Percentiles rank a stretch among this genome's conserved stretches.
These are phyloP conservation scores for Globodera rostochiensis DNA, from an alignment of 1,140 invertebrate genomes.

Conservation along the genomic window DNA sequence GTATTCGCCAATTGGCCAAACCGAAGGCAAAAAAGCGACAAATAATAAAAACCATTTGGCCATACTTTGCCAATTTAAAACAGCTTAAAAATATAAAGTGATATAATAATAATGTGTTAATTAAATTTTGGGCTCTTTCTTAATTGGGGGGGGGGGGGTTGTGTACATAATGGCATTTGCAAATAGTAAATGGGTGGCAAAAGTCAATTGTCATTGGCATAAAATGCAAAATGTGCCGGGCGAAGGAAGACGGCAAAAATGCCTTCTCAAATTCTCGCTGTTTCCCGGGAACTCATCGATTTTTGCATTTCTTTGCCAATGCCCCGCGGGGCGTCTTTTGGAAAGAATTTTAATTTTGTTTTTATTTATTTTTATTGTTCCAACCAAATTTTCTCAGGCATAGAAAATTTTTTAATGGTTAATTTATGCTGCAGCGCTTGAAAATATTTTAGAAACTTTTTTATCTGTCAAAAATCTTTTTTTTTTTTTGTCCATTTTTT, in stretches of 20 bases:
- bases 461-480: too few species aligned
- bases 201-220: background rate
- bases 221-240: background rate
- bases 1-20: conserved; percentile 6
- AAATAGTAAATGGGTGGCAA: background rate
- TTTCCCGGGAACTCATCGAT: background rate
- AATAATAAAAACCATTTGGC: conserved; percentile 2
- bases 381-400: too few species aligned
- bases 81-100: background rate
- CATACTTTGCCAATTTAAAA: background rate
- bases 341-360: too few species aligned
- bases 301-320: background rate
- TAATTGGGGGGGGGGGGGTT: background rate
- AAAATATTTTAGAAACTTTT: too few species aligned
- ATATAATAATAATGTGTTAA: background rate
- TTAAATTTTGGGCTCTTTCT: background rate
- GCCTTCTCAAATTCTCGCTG: background rate
- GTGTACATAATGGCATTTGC: background rate
- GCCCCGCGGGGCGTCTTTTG: too few species aligned
- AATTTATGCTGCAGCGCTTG: too few species aligned
- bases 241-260: background rate
- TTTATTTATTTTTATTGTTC: too few species aligned
- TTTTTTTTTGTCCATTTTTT: too few species aligned
- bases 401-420: too few species aligned
- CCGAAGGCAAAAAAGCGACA: background rate